phyloP scores from a whole-genome alignment of 2,113 vertebrate species.

The Podarcis raffonei region DNA sequence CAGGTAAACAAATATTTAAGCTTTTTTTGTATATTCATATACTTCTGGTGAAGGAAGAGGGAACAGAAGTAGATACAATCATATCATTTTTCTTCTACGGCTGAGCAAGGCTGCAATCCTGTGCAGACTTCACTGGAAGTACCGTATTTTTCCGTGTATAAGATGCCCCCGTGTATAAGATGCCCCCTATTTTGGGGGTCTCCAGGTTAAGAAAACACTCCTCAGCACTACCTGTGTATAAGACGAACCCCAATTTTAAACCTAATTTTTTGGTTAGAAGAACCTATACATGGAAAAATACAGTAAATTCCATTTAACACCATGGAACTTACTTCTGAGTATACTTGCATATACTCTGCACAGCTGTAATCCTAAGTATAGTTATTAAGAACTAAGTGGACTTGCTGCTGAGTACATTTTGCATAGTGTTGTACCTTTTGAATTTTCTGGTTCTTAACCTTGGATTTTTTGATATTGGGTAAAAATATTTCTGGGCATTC shows the following conservation, averaged over 20 bases:
- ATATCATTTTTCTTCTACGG: neutral
- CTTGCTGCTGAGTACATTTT: neutral
- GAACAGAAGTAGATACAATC: neutral
- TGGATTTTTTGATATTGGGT: neutral
- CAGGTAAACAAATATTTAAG: constrained; percentile 79
- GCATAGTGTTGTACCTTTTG: neutral
- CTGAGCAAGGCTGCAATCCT: neutral
- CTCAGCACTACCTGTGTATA: no score
- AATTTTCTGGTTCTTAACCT: neutral
- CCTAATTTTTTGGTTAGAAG: no score
- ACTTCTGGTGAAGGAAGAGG: accelerated
- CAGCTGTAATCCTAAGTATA: neutral
- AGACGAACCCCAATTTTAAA: no score
- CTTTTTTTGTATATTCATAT: accelerated
- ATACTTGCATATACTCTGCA: neutral
- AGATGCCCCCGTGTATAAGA: no score
- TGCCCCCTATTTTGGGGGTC: no score
- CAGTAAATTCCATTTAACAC: no score
- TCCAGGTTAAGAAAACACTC: no score
- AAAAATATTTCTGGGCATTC: neutral
- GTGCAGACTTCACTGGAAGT: neutral
- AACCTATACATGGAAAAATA: no score
- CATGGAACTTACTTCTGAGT: neutral
- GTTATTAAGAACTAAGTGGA: neutral
- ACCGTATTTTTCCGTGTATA: neutral